A percentile compares a stretch with the other conserved stretches of the same genome.
Conservation (phyloP, 92 coral and sea anemone species). For the Porites evermanni region DNA sequence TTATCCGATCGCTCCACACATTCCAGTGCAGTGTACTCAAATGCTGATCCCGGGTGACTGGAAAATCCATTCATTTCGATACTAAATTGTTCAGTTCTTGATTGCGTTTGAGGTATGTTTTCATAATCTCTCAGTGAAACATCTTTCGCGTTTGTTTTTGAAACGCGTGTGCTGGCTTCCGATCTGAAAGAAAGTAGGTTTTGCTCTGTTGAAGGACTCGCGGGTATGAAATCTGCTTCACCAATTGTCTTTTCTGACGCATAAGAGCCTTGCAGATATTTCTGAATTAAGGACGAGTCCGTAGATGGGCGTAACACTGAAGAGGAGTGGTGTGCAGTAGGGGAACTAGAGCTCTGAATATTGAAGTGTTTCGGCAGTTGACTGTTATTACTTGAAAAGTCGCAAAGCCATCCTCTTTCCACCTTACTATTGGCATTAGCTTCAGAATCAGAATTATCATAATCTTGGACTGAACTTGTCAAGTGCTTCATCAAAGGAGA, state of each 20-base stretch:
- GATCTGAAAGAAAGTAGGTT: background rate
- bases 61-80: background rate
- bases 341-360: background rate
- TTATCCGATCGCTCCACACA: background rate
- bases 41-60: slow-evolving; percentile 40
- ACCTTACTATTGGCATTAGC: background rate
- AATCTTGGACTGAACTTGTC: background rate
- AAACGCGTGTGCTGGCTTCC: background rate
- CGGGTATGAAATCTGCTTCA: background rate
- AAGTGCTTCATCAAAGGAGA: slow-evolving; percentile 20
- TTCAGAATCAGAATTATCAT: background rate
- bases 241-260: background rate
- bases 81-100: background rate
- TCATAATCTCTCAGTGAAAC: background rate
- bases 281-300: background rate
- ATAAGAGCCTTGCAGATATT: background rate
- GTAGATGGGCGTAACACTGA: background rate
- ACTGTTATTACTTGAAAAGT: background rate
- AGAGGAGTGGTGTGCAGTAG: background rate
- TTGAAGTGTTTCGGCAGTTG: background rate
- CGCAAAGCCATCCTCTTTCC: background rate
- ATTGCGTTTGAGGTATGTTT: background rate
- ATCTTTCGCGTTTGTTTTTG: background rate
- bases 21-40: slow-evolving; percentile 24
- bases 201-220: background rate